phyloP scores from a whole-genome alignment of 35 echinoderm and acorn worm genomes.

The Heliocidaris tuberculata region DNA sequence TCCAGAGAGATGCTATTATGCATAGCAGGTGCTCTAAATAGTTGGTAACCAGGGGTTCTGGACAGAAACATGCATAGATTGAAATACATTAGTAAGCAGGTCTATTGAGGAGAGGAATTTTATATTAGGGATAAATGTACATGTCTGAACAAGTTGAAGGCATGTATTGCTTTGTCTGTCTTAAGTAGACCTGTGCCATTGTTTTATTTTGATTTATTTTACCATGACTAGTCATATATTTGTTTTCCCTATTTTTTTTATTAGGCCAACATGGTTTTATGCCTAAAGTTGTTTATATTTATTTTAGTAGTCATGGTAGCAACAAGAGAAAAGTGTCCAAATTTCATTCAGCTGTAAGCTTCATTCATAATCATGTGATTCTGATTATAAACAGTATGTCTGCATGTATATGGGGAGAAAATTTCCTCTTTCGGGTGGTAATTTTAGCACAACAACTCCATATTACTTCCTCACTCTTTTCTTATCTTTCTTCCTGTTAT shows the following conservation, averaged over 20 bases:
- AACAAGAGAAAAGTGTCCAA: neutral
- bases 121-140: neutral
- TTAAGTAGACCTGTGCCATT: neutral
- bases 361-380: neutral
- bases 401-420: neutral
- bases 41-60: too few species aligned
- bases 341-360: neutral
- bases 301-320: too few species aligned
- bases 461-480: constrained; percentile 6
- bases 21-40: too few species aligned
- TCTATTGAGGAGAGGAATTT: too few species aligned
- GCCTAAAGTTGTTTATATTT: too few species aligned
- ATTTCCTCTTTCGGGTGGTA: neutral
- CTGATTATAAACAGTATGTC: neutral
- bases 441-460: neutral
- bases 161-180: neutral
- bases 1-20: too few species aligned
- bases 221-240: too few species aligned
- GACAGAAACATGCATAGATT: too few species aligned
- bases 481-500: constrained; percentile 12
- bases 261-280: too few species aligned
- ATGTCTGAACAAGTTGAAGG: neutral
- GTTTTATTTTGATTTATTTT: too few species aligned
- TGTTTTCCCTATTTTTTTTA: too few species aligned
- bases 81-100: too few species aligned